A percentile compares a stretch with the other conserved stretches of the same genome.
Conservation (phyloP, 2,888 invertebrate species). For the Craniophora ligustri region DNA sequence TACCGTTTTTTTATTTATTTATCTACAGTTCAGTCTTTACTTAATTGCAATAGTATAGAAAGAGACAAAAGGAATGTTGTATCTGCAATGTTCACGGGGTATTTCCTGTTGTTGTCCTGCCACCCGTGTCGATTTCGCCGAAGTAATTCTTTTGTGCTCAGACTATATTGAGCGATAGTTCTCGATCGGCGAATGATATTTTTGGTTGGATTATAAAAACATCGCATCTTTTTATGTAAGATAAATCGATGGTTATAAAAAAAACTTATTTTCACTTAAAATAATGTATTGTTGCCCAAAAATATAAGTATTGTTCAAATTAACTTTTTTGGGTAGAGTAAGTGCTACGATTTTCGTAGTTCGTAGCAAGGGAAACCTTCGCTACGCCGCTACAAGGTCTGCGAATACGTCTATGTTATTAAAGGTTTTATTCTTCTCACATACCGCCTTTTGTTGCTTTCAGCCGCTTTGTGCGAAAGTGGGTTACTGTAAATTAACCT, state of each 20-base stretch:
- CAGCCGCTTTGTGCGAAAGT: conserved; percentile 75
- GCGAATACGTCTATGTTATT: conserved; percentile 64
- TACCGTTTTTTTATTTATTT: too few species aligned
- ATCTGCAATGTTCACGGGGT: conserved; percentile 33
- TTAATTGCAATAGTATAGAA: conserved; percentile 26
- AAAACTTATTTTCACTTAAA: too few species aligned
- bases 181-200: conserved; percentile 3
- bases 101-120: conserved; percentile 57
- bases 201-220: conserved; percentile 1
- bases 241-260: too few species aligned
- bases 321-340: conserved; percentile 33
- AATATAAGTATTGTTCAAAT: not conserved
- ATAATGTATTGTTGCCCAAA: not conserved
- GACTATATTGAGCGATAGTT: conserved; percentile 8
- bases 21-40: too few species aligned
- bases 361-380: conserved; percentile 41
- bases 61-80: conserved; percentile 48
- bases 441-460: conserved; percentile 73
- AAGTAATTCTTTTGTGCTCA: conserved; percentile 53
- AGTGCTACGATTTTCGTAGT: conserved; percentile 64
- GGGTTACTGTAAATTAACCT: conserved; percentile 71
- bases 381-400: conserved; percentile 68
- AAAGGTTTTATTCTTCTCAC: conserved; percentile 70
- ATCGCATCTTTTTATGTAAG: too few species aligned
- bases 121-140: conserved; percentile 46